Evolutionary conservation across 92 coral and sea anemone species (phyloP).

Genomic region (Actinernus sp.): DNA sequence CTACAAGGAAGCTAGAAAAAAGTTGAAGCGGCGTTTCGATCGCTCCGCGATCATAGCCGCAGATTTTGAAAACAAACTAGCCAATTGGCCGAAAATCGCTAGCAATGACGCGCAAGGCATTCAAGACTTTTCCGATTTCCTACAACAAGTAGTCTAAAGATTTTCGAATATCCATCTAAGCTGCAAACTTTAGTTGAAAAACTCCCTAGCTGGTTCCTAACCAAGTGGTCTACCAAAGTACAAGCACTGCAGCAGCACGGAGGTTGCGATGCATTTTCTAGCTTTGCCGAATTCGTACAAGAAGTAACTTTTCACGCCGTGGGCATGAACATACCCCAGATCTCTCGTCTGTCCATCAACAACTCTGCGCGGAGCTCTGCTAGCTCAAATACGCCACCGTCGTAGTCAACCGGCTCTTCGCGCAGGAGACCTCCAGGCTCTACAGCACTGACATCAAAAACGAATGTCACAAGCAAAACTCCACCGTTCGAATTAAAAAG

Average conservation of each 20-base stretch:
- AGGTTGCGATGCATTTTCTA: conserved; percentile 31
- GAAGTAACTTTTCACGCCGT: conserved; percentile 46
- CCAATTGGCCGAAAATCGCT: conserved; percentile 63
- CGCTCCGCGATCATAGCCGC: conserved; percentile 41
- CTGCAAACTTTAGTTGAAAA: conserved; percentile 32
- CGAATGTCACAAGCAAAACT: not conserved
- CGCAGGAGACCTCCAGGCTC: conserved; percentile 3
- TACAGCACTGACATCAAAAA: conserved; percentile 4
- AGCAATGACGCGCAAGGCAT: conserved; percentile 55
- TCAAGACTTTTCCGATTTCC: conserved; percentile 50
- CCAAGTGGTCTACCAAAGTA: conserved; percentile 58
- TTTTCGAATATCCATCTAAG: conserved; percentile 43
- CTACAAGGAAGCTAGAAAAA: conserved; percentile 39
- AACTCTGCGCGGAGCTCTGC: not conserved
- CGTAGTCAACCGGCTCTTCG: conserved; percentile 3
- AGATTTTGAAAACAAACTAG: conserved; percentile 57
- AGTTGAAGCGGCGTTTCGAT: conserved; percentile 57
- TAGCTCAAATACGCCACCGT: not conserved
- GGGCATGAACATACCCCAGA: conserved; percentile 64
- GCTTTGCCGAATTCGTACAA: no score
- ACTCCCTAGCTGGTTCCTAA: conserved; percentile 48
- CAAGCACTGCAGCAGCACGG: conserved; percentile 35
- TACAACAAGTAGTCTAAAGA: conserved; percentile 58
- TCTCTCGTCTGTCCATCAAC: conserved; percentile 10
- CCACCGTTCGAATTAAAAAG: not conserved